phyloP scores from a whole-genome alignment of 1,140 invertebrate species.

The Latrodectus geometricus region DNA sequence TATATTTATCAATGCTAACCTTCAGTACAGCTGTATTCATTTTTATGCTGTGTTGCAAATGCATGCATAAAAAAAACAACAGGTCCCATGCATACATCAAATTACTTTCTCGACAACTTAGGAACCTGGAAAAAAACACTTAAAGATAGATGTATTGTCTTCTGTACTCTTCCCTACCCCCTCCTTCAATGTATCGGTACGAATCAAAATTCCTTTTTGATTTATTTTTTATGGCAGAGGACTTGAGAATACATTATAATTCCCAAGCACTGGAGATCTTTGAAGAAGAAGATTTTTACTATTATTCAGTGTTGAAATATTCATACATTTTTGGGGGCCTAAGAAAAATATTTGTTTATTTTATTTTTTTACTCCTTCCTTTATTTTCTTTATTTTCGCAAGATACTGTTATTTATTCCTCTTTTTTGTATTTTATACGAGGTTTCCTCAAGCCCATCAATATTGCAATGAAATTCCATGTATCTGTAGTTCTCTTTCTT shows the following conservation, averaged over 20 bases:
- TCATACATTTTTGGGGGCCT: constrained; percentile 35
- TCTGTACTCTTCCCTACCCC: neutral
- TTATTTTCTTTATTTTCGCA: neutral
- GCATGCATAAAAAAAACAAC: constrained; percentile 7
- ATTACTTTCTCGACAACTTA: constrained; percentile 3
- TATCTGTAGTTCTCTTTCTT: constrained; percentile 22
- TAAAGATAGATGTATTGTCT: constrained; percentile 17
- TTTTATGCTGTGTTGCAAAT: neutral
- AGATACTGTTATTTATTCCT: constrained; percentile 31
- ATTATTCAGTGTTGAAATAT: constrained; percentile 49
- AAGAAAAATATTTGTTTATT: neutral
- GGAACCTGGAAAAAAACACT: constrained; percentile 17
- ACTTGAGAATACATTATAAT: constrained; percentile 34
- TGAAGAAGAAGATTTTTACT: constrained; percentile 26
- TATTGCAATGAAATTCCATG: constrained; percentile 23
- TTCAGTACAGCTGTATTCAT: neutral
- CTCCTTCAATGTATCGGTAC: neutral
- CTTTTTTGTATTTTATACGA: constrained; percentile 46
- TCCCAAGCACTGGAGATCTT: neutral
- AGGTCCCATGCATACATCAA: neutral
- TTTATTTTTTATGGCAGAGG: neutral
- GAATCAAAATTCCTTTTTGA: neutral
- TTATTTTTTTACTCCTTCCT: neutral
- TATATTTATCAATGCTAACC: neutral
- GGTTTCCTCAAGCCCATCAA: constrained; percentile 39